Conservation (phyloP, 2,797 vertebrate species). For the Parauchenoglanis punctatus region DNA sequence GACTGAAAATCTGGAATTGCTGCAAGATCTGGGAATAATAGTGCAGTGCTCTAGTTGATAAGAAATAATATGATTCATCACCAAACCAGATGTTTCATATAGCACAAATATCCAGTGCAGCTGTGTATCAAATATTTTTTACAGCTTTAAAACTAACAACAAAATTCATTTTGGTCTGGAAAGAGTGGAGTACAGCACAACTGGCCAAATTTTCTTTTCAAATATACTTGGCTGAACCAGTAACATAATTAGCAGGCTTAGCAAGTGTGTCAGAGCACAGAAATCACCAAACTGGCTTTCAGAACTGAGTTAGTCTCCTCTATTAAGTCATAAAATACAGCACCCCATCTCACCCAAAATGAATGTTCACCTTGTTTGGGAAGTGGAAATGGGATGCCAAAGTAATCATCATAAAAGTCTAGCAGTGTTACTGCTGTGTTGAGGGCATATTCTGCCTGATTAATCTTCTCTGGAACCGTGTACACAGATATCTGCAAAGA, state of each 20-base stretch:
- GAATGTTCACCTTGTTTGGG: conserved; percentile 84
- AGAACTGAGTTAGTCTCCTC: background rate
- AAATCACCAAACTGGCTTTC: background rate
- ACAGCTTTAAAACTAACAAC: background rate
- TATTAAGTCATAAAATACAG: background rate
- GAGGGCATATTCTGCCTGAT: conserved; percentile 84
- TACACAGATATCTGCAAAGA: conserved; percentile 84
- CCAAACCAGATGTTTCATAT: background rate
- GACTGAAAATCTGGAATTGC: conserved; percentile 92
- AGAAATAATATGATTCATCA: conserved; percentile 3
- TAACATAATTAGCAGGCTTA: background rate
- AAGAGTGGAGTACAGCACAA: background rate
- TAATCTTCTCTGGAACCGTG: conserved; percentile 84
- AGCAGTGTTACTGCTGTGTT: conserved; percentile 85
- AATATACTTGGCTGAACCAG: background rate
- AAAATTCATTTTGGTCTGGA: background rate
- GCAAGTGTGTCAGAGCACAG: background rate
- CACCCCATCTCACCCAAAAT: background rate
- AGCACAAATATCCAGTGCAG: background rate
- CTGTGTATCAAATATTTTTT: background rate
- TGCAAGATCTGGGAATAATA: conserved; percentile 79
- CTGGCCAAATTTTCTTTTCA: background rate
- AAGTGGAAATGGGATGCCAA: conserved; percentile 88
- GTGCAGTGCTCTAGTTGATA: background rate
- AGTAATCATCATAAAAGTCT: conserved; percentile 92